A percentile compares a stretch with the other conserved stretches of the same genome.
Conservation (phyloP, 2,888 invertebrate genomes). For the Oxycera nigricornis region DNA sequence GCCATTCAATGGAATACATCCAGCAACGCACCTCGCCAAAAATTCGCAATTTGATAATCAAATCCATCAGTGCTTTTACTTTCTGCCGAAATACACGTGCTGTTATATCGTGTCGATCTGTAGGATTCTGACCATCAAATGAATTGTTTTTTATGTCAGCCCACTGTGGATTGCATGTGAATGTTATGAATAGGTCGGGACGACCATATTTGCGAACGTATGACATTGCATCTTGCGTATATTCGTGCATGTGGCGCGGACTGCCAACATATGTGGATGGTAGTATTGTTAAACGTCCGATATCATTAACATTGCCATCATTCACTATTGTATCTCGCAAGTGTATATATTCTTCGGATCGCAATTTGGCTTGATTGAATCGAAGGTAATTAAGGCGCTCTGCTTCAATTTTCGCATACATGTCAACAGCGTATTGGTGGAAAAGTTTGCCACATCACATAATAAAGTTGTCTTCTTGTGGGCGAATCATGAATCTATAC, state of each 20-base stretch:
- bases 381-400: not conserved
- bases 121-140: not conserved
- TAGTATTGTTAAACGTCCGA: slow-evolving; percentile 26
- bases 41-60: slow-evolving; percentile 42
- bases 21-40: slow-evolving; percentile 48
- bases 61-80: slow-evolving; percentile 46
- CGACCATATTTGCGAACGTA: slow-evolving; percentile 41
- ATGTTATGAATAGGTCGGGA: slow-evolving; percentile 43
- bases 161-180: slow-evolving; percentile 39
- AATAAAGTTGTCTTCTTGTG: slow-evolving; percentile 26
- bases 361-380: slow-evolving; percentile 47
- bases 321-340: slow-evolving; percentile 19
- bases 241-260: slow-evolving; percentile 43
- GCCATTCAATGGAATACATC: slow-evolving; percentile 52
- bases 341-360: slow-evolving; percentile 48
- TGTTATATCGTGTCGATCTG: slow-evolving; percentile 42
- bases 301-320: not conserved
- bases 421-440: slow-evolving; percentile 46
- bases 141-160: not conserved
- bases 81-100: slow-evolving; percentile 48
- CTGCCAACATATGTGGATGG: slow-evolving; percentile 42
- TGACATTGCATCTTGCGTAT: slow-evolving; percentile 40
- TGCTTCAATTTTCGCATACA: slow-evolving; percentile 54
- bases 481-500: slow-evolving; percentile 38
- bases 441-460: slow-evolving; percentile 41